phyloP scores from a whole-genome alignment of 2,797 vertebrate species.

The Emydoidea blandingii region DNA sequence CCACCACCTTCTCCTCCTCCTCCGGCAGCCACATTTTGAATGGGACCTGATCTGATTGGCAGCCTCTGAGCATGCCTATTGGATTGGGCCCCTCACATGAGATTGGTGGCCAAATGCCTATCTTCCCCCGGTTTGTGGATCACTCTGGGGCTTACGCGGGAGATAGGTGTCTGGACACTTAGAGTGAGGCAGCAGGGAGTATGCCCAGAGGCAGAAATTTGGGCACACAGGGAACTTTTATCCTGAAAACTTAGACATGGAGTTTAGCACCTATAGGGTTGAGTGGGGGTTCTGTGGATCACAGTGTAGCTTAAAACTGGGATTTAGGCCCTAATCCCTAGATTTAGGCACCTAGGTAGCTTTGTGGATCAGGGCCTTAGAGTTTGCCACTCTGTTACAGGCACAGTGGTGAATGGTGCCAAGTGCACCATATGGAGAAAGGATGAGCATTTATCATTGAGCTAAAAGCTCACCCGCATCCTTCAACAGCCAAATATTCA shows the following conservation, averaged over 20 bases:
- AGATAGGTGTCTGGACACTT: background rate
- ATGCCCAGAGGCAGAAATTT: background rate
- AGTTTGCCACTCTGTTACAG: fast-evolving
- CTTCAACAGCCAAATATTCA: background rate
- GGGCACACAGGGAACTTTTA: background rate
- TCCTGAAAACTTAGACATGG: background rate
- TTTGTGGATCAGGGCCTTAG: fast-evolving
- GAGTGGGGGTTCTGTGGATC: background rate
- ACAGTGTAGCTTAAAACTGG: background rate
- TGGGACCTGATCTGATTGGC: background rate
- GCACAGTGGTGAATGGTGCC: fast-evolving
- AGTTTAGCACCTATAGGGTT: background rate
- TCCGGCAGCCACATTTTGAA: background rate
- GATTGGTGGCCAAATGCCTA: background rate
- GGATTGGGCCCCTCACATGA: background rate
- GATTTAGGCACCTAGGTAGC: fast-evolving
- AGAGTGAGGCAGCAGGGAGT: background rate
- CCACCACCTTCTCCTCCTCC: background rate
- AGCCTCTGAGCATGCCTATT: background rate
- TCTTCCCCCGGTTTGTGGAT: background rate
- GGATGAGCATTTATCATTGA: background rate
- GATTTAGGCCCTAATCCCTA: background rate
- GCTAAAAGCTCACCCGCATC: background rate
- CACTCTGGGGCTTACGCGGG: background rate
- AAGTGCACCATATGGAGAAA: background rate